These are phyloP conservation scores for Erythrolamprus reginae DNA, from an alignment of 2,113 vertebrate species.

Conservation along the genomic window DNA sequence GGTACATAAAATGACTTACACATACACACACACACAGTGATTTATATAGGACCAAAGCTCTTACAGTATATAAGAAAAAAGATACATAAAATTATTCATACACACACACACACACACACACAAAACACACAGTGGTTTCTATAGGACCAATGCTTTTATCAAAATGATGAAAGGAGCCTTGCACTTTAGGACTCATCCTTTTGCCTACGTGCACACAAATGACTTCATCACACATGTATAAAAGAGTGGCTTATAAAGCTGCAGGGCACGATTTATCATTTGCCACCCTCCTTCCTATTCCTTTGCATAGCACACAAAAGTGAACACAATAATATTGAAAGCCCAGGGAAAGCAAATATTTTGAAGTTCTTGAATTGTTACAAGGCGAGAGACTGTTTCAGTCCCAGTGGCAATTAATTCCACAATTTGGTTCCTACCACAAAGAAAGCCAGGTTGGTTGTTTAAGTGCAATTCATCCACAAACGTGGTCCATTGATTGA, in stretches of 20 bases:
- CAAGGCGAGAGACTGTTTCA: neutral
- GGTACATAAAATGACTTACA: neutral
- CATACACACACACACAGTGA: neutral
- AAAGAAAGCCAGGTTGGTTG: neutral
- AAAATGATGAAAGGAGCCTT: neutral
- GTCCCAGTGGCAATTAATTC: neutral
- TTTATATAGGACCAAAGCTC: neutral
- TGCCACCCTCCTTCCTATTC: neutral
- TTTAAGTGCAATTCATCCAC: neutral
- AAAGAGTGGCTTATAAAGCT: neutral
- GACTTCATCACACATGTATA: neutral
- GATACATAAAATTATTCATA: neutral
- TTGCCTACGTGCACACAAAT: neutral
- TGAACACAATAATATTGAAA: neutral
- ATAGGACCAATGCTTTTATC: neutral
- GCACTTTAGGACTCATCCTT: neutral
- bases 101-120: neutral
- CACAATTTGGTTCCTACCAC: neutral
- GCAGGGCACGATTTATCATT: neutral
- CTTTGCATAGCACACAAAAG: neutral
- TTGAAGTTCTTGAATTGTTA: neutral
- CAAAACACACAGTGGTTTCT: neutral
- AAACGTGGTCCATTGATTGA: neutral
- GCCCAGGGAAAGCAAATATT: neutral
- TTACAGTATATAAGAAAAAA: neutral